Base-by-base conservation (phyloP, 2,113 vertebrate genomes). In the Symphodus melops region DNA sequence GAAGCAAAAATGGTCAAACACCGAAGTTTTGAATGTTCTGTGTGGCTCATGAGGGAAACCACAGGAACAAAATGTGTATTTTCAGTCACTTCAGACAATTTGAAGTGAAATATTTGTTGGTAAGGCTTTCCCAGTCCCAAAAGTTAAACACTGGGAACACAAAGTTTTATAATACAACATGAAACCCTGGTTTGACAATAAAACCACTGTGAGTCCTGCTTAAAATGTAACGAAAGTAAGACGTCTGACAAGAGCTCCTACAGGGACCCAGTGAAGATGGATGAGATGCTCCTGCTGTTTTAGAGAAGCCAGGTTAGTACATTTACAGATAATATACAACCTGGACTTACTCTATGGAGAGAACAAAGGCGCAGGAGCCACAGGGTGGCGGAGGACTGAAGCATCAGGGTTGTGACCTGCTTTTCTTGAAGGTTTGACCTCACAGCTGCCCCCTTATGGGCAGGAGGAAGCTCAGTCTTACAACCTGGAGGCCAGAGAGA, bases 31-130 rank as follows among this genome's bases (percentile, higher is more conserved):
- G 70, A 86, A 78, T 33, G 36, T 61, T 70, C 37, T 55, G 67
- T 60, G 72, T 59, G 81, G 76, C 71, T 86, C 67, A 66, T 71
- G 62, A 84, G 71, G 67, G 77, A 84, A 88, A 82, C 91, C 90
- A 76, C 90, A 88, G 79, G 75, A 82, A 83, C 37, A 77, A 77
- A 52, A 82, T 74, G 81, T 88, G 46, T 66, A 81, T 72, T 76
- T 79, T 61, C 56, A 60, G 75, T 69, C 73, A 79, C 73, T 89
- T 60, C 0, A 37, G 52, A 87, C 77, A 56, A 84, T 91, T 87
- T 88, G 52, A 86, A 85, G 75, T 70, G 68, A 81, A 61, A 85
- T 89, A 83, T 79, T 85, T 86, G 2, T 84, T 64, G 83, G 75
- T 59, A 5, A 66, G 56, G 46, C 51, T 79, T 76, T 84, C 78